Evolutionary conservation across 1,140 invertebrate genomes (phyloP).

Genomic region (Pemphigus obesinymphae): DNA sequence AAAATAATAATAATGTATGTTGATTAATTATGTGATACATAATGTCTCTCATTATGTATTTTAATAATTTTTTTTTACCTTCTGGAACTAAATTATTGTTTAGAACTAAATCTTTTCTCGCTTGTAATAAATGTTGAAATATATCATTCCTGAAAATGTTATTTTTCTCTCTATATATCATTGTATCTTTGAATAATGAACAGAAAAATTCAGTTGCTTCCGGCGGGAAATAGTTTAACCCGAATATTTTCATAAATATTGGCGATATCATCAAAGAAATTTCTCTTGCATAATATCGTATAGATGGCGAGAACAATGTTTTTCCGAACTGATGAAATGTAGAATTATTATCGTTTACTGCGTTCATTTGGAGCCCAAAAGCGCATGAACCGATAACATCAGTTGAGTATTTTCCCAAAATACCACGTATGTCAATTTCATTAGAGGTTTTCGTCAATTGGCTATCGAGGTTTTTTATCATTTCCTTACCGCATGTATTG

Average conservation of each 20-base stretch:
- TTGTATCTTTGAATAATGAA: conserved; percentile 43
- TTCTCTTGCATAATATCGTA: background rate
- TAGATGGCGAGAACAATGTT: background rate
- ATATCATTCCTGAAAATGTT: conserved; percentile 50
- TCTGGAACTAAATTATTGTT: too few relatives aligned
- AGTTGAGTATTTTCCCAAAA: conserved; percentile 42
- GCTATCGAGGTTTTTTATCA: too few relatives aligned
- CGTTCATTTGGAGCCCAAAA: too few relatives aligned
- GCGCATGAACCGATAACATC: conserved; percentile 47
- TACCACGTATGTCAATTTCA: conserved; percentile 27
- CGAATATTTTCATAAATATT: background rate
- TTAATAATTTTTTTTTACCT: too few relatives aligned
- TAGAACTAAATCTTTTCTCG: background rate
- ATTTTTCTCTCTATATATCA: conserved; percentile 45
- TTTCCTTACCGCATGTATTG: background rate
- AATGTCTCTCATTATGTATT: too few relatives aligned
- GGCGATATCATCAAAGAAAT: background rate
- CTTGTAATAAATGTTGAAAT: conserved; percentile 44
- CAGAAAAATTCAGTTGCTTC: conserved; percentile 47
- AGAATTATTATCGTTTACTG: conserved; percentile 53
- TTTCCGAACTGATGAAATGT: conserved; percentile 51
- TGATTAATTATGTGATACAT: too few relatives aligned
- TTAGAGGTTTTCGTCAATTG: too few relatives aligned
- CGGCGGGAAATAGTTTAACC: background rate
- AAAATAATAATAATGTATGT: too few relatives aligned